Evolutionary conservation across 2,797 vertebrate species (phyloP), one percentile per base, ranked within the genome.

Genomic region (Sebastes diaconus): DNA sequence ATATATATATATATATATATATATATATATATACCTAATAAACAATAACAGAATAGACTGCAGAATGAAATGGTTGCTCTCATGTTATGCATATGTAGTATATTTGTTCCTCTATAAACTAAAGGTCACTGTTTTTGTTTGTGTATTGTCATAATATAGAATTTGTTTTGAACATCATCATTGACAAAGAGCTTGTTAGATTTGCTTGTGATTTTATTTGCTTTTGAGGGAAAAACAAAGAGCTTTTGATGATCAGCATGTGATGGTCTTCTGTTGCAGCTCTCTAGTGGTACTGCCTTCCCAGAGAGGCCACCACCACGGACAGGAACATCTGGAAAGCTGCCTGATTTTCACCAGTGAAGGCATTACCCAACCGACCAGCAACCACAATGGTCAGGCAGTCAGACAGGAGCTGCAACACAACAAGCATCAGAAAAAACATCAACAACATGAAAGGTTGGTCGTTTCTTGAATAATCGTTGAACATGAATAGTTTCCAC

Each of bases 281-380:
- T 74, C 87, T 66, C 80, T 87, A 98, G 60, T 97, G 95, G 93
- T 97, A 97, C 84, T 97, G 96, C 84, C 73, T 95, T 80, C 95
- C 92, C 82, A 97, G 93, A 68, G 96, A 97, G 1, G 90, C 91
- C 78, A 97, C 95, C 65, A 97, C 95, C 34, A 95, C 92, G 0
- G 87, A 8, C 1, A 96, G 84, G 87, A 97, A 95, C 93, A 97
- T 97, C 94, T 97, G 96, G 81, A 91, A 96, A 39, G 94, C 52
- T 20, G 89, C 94, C 90, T 97, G 97, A 1, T 83, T 25, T 0
- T 30, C 30, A 30, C 30, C 30, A 1, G 7, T 30, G 30, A 30
- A 30, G 30, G 30, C 30, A 30, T 30, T 30, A 30, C 30, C 30
- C 30, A 30, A 30, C 30, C 30, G 30, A 30, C 30, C 30, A 30